Evolutionary conservation across 2,888 invertebrate genomes (phyloP).

Genomic region (Hoplodrina ambigua): DNA sequence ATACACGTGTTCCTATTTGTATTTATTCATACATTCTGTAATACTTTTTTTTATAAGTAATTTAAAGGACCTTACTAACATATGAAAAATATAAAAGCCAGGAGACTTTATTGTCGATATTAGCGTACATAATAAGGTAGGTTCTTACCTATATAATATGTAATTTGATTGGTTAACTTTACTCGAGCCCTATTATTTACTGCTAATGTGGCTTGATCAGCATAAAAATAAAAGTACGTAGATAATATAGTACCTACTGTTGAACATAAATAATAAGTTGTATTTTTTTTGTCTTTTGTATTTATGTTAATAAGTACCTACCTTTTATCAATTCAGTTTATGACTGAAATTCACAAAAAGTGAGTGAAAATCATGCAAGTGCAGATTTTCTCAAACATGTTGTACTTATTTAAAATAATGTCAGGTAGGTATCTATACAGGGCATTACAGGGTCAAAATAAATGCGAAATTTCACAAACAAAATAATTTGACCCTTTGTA

Average conservation of each 20-base stretch:
- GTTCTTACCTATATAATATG: background rate
- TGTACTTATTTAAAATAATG: too few relatives aligned
- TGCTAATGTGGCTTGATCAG: constrained; percentile 3
- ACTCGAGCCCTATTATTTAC: constrained; percentile 6
- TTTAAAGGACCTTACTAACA: constrained; percentile 16
- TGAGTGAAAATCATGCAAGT: too few relatives aligned
- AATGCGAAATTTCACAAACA: too few relatives aligned
- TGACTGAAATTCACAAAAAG: too few relatives aligned
- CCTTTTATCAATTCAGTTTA: background rate
- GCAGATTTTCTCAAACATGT: too few relatives aligned
- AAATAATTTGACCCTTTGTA: too few relatives aligned
- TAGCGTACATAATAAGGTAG: constrained; percentile 19
- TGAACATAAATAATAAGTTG: too few relatives aligned
- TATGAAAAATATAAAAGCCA: constrained; percentile 39
- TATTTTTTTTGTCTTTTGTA: too few relatives aligned
- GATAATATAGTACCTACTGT: background rate
- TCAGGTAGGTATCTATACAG: too few relatives aligned
- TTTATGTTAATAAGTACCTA: too few relatives aligned
- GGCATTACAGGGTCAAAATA: too few relatives aligned
- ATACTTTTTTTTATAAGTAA: constrained; percentile 30
- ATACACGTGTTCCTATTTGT: constrained; percentile 62
- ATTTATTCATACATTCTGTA: constrained; percentile 75
- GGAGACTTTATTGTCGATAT: constrained; percentile 59
- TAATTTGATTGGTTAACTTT: constrained; percentile 23
- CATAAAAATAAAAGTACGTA: background rate